Percentiles rank a stretch among this genome's conserved stretches.
phyloP scores from a whole-genome alignment of 1,140 invertebrate genomes.

The Pantala flavescens region DNA sequence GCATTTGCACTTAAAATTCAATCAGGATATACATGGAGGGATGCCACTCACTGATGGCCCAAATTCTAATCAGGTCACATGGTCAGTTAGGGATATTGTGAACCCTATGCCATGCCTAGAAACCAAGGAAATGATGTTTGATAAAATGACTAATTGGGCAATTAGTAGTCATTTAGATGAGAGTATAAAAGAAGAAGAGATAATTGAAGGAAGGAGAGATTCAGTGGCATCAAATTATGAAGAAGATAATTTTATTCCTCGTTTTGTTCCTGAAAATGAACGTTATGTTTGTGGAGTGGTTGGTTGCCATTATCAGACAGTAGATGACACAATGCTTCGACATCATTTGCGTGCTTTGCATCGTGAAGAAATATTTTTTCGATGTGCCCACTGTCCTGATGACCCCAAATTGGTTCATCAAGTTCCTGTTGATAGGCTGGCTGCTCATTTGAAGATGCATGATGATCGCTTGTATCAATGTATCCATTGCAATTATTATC shows the following conservation, averaged over 20 bases:
- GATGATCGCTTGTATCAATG: slow-evolving; percentile 58
- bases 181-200: slow-evolving; percentile 32
- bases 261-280: slow-evolving; percentile 51
- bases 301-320: slow-evolving; percentile 57
- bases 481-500: slow-evolving; percentile 50
- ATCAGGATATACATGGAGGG: neutral
- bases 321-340: slow-evolving; percentile 57
- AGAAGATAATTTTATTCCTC: slow-evolving; percentile 32
- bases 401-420: slow-evolving; percentile 29
- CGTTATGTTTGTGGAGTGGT: slow-evolving; percentile 56
- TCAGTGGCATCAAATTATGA: slow-evolving; percentile 19
- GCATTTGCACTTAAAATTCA: slow-evolving; percentile 42
- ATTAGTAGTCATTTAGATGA: slow-evolving; percentile 52
- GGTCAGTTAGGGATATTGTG: slow-evolving; percentile 33
- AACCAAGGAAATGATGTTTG: slow-evolving; percentile 67
- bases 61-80: slow-evolving; percentile 13
- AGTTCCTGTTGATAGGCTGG: slow-evolving; percentile 43
- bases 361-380: slow-evolving; percentile 44
- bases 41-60: neutral
- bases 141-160: slow-evolving; percentile 72
- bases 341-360: slow-evolving; percentile 62
- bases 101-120: slow-evolving; percentile 71
- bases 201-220: slow-evolving; percentile 23
- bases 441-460: slow-evolving; percentile 63
- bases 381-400: slow-evolving; percentile 56